Conservation (phyloP, 2,797 vertebrate species). For the Zalophus californianus region DNA sequence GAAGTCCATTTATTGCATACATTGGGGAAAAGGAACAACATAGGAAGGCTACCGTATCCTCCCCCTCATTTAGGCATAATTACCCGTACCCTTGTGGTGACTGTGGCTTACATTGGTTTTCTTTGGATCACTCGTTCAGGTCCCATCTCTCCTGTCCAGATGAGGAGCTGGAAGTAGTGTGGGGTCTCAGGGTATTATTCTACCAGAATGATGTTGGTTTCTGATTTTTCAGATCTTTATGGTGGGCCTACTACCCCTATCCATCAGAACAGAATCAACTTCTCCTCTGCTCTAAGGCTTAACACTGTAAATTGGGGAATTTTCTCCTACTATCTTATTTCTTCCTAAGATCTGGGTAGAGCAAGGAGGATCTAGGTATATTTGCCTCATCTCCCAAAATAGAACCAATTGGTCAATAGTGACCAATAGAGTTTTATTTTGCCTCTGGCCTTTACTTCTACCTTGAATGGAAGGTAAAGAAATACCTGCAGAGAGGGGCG, state of each 20-base stretch:
- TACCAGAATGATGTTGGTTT: background rate
- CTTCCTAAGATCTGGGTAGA: background rate
- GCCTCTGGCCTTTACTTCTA: background rate
- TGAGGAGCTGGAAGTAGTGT: background rate
- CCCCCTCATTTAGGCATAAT: background rate
- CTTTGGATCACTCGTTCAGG: background rate
- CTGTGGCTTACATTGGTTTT: background rate
- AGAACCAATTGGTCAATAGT: background rate
- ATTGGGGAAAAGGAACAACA: background rate
- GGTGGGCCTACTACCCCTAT: fast-evolving
- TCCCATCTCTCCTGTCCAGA: background rate
- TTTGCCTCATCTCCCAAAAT: background rate
- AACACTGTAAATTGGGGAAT: background rate
- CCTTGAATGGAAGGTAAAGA: background rate
- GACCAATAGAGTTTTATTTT: background rate
- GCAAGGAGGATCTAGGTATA: background rate
- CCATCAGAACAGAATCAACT: background rate
- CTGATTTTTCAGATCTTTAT: conserved; percentile 10
- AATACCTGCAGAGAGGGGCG: background rate
- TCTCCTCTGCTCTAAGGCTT: background rate
- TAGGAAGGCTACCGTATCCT: background rate
- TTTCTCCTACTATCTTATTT: conserved; percentile 8
- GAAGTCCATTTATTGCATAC: background rate
- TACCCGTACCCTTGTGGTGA: background rate
- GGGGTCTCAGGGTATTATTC: background rate